Base-by-base conservation (phyloP, 2,888 invertebrate genomes). In the Taenaris catops region DNA sequence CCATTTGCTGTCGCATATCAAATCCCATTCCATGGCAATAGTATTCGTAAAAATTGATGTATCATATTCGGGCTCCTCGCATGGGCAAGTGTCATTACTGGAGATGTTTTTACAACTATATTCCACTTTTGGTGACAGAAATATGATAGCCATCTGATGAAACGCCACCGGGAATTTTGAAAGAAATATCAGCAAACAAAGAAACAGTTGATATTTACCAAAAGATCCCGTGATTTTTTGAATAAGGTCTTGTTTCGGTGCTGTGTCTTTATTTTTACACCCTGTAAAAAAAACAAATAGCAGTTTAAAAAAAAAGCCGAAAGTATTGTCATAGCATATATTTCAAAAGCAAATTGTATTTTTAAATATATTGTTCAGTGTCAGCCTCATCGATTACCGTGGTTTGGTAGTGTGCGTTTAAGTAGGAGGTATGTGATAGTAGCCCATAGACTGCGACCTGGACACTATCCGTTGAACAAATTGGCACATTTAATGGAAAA, bases 11-110 rank as follows among this genome's bases (percentile, higher is more conserved):
- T 89, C 88, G 63, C 94, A 94, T 10, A 94, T 92, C 42, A 95
- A 80, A 63, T 92, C 84, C 93, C 93, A 95, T 88, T 94, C 90
- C 34, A 91, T 91, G 38, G 89, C 87, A 8, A 94, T 93, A 0
- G 93, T 93, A 48, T 90, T 89, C 1, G 89, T 73, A 60, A 94
- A 94, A 39, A 90, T 61, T 25, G 88, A 89, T 29, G 84, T 90
- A 56, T 94, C 89, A 53, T 90, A 94, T 3, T 81, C 64, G 39
- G 91, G 87, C 21, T 81, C 60, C 0, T 71, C 52, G 53, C 93
- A 93, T 1, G 89, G 87, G 49, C 92, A 92, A 3, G 66, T 58
- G 10, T 71, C 63, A 3, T 51, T 51, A 1, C 53, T 54, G 16
- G 50, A 55, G 10, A 55, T 51, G 8, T 51, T 55, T 5, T 49